Evolutionary conservation across 2,797 vertebrate genomes (phyloP).

Genomic region (Odontamblyopus lacepedii): DNA sequence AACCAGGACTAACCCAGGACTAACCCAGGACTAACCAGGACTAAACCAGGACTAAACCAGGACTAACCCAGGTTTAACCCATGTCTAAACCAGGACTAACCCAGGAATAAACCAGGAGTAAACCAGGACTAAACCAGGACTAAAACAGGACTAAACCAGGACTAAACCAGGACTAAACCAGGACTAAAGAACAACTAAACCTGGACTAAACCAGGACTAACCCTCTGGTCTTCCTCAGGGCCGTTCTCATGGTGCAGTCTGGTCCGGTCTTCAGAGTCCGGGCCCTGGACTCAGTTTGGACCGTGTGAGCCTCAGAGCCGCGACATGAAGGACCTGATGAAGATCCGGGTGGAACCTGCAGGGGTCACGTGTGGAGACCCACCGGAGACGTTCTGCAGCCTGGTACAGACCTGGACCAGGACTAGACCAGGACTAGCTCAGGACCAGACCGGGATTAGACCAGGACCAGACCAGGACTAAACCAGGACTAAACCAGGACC

Average conservation of each 20-base stretch:
- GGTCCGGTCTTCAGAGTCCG: conserved; percentile 84
- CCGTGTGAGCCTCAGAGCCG: conserved; percentile 89
- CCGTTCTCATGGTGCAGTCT: conserved; percentile 88
- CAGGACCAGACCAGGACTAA: background rate
- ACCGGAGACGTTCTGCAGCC: conserved; percentile 92
- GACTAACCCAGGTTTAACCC: no score
- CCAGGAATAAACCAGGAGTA: background rate
- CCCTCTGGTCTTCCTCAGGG: conserved; percentile 46
- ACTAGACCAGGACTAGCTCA: background rate
- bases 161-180: background rate
- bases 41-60: no score
- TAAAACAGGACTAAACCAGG: background rate
- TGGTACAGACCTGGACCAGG: conserved; percentile 67
- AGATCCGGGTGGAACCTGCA: conserved; percentile 87
- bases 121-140: background rate
- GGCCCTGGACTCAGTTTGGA: conserved; percentile 86
- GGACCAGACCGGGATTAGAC: background rate
- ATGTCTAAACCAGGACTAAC: background rate
- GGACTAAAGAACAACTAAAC: background rate
- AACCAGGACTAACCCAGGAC: no score
- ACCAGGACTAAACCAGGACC: background rate
- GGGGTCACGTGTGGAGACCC: conserved; percentile 95
- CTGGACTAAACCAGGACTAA: background rate
- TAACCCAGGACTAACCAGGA: no score
- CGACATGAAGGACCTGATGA: conserved; percentile 89